Base-by-base conservation (phyloP, 2,113 vertebrate species). In the Sphaerodactylus townsendi region DNA sequence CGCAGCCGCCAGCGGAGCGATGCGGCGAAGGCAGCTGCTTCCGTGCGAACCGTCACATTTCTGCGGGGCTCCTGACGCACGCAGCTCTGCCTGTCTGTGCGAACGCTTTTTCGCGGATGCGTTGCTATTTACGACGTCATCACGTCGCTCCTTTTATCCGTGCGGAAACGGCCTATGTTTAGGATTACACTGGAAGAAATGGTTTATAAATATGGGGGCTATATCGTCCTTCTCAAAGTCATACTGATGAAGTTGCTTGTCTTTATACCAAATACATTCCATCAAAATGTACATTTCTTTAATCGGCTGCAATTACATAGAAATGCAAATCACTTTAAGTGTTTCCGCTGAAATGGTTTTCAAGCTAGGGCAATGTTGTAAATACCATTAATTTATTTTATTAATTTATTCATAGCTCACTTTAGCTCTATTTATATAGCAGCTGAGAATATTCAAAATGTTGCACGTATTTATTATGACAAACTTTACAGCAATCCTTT, bases 171-270 rank as follows among this genome's bases (percentile, higher is more conserved):
- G n/a, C n/a, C n/a, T n/a, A 56, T 53, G 50, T 56, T 56, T 56
- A 56, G 53, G 53, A 56, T 10, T 56, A 5, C 53, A 56, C 4
- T 85, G 84, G 92, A 70, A 79, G 72, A 90, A 90, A 23, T 19
- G 89, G 82, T 81, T 2, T 2, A 28, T n/a, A 88, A 59, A 77
- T 66, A 82, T 50, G 23, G 73, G 15, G 50, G 90, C 88, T 84
- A 69, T 80, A 81, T 44, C 65, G 1, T 82, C 79, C 85, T 66
- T 82, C 88, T 89, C 74, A 39, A 85, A 88, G 77, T 83, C 48
- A 86, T 5, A 25, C 69, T 72, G 91, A 89, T 78, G 90, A 87
- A 92, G 88, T 77, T 86, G 70, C 79, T 56, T 56, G 53, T 19
- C 53, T 56, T 79, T 79, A 81, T 66, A 68, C 53, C 66, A 76